A percentile compares a stretch with the other conserved stretches of the same genome.
These are phyloP conservation scores for Pocillopora verrucosa DNA, from an alignment of 64 coral and sea anemone genomes.

Conservation along the genomic window DNA sequence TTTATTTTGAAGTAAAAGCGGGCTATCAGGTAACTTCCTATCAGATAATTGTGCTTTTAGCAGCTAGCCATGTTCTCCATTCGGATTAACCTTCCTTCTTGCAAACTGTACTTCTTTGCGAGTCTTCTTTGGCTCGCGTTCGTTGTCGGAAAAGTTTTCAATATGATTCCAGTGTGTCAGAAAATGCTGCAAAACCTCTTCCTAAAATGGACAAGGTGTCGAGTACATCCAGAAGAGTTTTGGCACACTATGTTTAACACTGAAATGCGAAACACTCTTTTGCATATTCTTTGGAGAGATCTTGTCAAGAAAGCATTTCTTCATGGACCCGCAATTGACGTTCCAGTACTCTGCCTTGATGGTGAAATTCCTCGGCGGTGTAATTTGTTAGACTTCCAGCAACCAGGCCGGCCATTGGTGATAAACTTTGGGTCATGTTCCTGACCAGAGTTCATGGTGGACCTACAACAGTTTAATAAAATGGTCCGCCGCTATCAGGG, in stretches of 20 bases:
- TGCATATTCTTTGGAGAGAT: constrained; percentile 7
- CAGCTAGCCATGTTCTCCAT: background rate
- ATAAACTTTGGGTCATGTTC: constrained; percentile 74
- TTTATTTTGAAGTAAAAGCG: background rate
- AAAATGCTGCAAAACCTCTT: background rate
- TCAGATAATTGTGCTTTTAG: background rate
- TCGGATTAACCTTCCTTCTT: background rate
- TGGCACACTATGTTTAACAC: constrained; percentile 69
- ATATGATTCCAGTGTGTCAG: background rate
- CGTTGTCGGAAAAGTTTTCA: background rate
- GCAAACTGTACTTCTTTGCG: constrained; percentile 5
- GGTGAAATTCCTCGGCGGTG: constrained; percentile 35
- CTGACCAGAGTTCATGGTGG: constrained; percentile 72
- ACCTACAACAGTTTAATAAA: constrained; percentile 43
- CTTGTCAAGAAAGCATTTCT: background rate
- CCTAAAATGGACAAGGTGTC: constrained; percentile 9
- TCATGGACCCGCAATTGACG: constrained; percentile 41
- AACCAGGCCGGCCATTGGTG: constrained; percentile 49
- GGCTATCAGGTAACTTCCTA: background rate
- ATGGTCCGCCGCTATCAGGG: constrained; percentile 39
- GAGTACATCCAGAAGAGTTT: constrained; percentile 36
- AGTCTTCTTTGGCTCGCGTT: constrained; percentile 11
- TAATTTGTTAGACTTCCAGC: constrained; percentile 53
- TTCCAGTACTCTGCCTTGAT: constrained; percentile 57
- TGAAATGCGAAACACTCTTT: constrained; percentile 59